Base-by-base conservation (phyloP, 2,113 vertebrate species). In the Arizona elegans region DNA sequence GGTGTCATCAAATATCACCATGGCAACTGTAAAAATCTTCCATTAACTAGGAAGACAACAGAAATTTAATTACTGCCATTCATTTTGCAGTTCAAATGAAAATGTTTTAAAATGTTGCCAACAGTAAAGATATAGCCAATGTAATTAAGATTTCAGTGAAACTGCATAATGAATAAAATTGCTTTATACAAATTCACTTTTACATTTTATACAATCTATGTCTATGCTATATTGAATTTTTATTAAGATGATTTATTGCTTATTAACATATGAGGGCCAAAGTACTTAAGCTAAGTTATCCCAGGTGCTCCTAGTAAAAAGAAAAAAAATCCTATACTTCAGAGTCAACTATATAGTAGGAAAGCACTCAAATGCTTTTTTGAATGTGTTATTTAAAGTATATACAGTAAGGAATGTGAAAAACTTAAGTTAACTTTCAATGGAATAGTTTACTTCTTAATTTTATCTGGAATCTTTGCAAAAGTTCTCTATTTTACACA, bases 1-100 rank as follows among this genome's bases (percentile, higher is more conserved):
- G 10, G 54, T 97, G 96, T 95, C 97, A 94, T 98, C 97, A 97
- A 93, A 89, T 93, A 94, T 98, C 95, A 97, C 97, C 96, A 97
- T 96, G 96, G 96, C 97, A 97, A 95, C 89, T 95, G 53, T 1
- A 87, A 96, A 96, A 95, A 95, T 89, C 93, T 98, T 97, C 96
- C 94, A 94, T 96, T 11, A 17, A 85, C 93, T 93, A 92, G 33
- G 95, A 95, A 97, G 90, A 97, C 96, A 97, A 97, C 92, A 52
- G 94, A 94, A 95, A 96, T 96, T 96, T 97, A 97, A 97, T 96
- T 96, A 96, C 92, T 88, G 93, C 89, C 91, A 96, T 96, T 95
- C 86, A 65, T 95, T 96, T 91, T 88, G 47, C 89, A 92, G 19
- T 86, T 95, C 56, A 86, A 96, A 59, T 0, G 2, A 97, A 97